A percentile compares a stretch with the other conserved stretches of the same genome.
Conservation (phyloP, 2,113 vertebrate species). For the Perca flavescens region DNA sequence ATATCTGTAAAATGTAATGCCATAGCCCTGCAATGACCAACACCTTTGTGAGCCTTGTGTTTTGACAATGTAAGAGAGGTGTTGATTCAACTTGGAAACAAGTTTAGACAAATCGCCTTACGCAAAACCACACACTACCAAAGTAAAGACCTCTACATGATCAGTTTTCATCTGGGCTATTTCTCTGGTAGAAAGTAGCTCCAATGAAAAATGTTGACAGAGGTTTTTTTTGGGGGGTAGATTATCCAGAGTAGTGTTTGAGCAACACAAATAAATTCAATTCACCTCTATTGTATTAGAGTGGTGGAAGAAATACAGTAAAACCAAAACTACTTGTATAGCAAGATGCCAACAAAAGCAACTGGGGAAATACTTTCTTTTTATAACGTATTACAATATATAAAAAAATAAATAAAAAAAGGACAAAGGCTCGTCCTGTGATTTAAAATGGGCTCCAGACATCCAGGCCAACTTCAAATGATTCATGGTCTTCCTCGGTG, state of each 20-base stretch:
- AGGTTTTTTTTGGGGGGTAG: no score
- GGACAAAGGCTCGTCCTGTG: slow-evolving; percentile 25
- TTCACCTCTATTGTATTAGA: no score
- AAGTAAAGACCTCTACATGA: background rate
- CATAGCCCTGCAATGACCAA: background rate
- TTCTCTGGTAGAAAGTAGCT: background rate
- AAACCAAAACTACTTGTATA: background rate
- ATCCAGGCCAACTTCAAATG: slow-evolving; percentile 26
- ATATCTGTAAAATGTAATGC: background rate
- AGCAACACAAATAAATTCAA: no score
- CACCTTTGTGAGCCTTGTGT: background rate
- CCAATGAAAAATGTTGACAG: background rate
- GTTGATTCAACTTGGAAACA: background rate
- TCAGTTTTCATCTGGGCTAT: background rate
- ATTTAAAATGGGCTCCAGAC: slow-evolving; percentile 24
- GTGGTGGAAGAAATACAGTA: background rate
- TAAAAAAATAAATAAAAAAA: background rate
- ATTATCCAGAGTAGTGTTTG: no score
- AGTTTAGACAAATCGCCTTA: background rate
- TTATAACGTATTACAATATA: background rate
- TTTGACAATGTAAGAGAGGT: background rate
- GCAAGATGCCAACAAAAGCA: background rate
- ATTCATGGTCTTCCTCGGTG: slow-evolving; percentile 31
- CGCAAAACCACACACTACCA: background rate
- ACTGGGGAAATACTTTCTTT: background rate